A percentile compares a stretch with the other conserved stretches of the same genome.
These are phyloP conservation scores for Pterophyllum scalare DNA, from an alignment of 2,113 vertebrate species.

Conservation along the genomic window DNA sequence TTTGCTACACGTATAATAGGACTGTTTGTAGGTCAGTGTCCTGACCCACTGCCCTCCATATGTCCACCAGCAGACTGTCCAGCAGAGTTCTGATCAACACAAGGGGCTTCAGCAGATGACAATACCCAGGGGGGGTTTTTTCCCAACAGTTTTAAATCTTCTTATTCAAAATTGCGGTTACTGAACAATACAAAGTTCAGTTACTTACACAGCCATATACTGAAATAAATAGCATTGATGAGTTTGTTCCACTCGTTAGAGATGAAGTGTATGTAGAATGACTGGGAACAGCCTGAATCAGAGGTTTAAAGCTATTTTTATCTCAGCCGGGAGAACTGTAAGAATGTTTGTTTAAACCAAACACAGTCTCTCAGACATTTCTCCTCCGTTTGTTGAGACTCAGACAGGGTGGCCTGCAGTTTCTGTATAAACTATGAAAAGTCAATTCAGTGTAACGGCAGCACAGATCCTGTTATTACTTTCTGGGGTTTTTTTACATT, in stretches of 20 bases:
- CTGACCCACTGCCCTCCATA: constrained; percentile 62
- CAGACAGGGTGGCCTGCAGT: neutral
- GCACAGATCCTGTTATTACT: neutral
- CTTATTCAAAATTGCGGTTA: neutral
- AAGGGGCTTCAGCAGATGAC: constrained; percentile 18
- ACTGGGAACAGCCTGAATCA: neutral
- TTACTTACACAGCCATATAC: neutral
- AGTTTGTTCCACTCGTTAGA: constrained; percentile 4
- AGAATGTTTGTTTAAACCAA: constrained; percentile 37
- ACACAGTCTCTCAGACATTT: neutral
- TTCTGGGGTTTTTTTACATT: neutral
- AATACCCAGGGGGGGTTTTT: neutral
- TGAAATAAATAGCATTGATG: neutral
- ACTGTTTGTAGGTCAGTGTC: constrained; percentile 62
- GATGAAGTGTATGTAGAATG: neutral
- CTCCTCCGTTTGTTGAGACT: constrained; percentile 9
- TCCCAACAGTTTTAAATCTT: constrained; percentile 33
- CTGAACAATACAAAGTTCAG: neutral
- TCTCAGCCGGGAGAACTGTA: neutral
- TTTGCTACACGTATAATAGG: constrained; percentile 47
- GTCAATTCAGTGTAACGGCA: neutral
- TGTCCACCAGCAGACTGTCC: constrained; percentile 28
- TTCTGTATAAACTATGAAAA: neutral
- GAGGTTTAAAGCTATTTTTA: constrained; percentile 4
- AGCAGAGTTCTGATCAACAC: constrained; percentile 45